Percentiles rank a stretch among this genome's conserved stretches.
Evolutionary conservation across 2,888 invertebrate species (phyloP).

Genomic region (Odontomyia ornata): DNA sequence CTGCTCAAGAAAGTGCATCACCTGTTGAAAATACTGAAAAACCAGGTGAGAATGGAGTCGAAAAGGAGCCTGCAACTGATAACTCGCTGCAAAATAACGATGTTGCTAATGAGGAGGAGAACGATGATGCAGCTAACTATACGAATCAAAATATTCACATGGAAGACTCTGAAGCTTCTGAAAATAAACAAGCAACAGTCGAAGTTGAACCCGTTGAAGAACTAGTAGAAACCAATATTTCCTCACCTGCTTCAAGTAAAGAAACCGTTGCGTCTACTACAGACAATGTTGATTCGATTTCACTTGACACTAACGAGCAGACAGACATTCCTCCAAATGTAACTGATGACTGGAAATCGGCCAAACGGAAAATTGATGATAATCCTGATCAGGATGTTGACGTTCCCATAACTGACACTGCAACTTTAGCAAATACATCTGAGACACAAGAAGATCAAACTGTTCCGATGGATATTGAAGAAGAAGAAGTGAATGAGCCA

Average conservation of each 20-base stretch:
- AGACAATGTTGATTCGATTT: background rate
- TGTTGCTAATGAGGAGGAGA: too few relatives aligned
- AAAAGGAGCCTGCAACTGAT: too few relatives aligned
- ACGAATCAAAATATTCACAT: too few relatives aligned
- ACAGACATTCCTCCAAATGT: background rate
- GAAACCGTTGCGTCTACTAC: background rate
- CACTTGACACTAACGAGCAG: background rate
- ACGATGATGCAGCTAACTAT: too few relatives aligned
- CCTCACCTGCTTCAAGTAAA: background rate
- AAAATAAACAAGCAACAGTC: too few relatives aligned
- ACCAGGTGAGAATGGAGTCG: too few relatives aligned
- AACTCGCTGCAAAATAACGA: too few relatives aligned
- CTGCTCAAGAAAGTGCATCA: too few relatives aligned
- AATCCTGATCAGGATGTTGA: background rate
- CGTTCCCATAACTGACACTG: background rate
- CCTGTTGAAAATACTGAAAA: too few relatives aligned
- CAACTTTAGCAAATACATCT: background rate
- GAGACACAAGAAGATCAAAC: background rate
- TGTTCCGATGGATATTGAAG: background rate
- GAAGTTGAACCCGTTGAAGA: too few relatives aligned
- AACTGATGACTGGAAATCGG: slow-evolving; percentile 10
- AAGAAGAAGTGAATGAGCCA: background rate
- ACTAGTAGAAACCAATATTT: too few relatives aligned
- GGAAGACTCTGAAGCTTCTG: too few relatives aligned
- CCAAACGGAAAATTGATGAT: background rate